Evolutionary conservation across 2,113 vertebrate genomes (phyloP), one percentile per base, ranked within the genome.

Genomic region (Triplophysa dalaica): DNA sequence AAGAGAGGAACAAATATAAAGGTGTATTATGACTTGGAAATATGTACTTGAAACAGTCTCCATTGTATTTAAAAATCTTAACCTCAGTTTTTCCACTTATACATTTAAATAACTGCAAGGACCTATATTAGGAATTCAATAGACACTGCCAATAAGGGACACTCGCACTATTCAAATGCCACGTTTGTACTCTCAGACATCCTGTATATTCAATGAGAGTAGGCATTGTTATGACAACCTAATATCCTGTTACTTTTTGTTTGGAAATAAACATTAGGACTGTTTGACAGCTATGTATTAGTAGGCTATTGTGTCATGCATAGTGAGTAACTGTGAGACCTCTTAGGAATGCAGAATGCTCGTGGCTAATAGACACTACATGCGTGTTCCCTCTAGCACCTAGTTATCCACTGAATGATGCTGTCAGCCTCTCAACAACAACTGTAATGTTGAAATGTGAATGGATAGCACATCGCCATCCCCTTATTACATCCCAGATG

Each of bases 111-210:
- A 24, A 26, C 58, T 63, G 8, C 3, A 4, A 19, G 61, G 21
- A 26, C 26, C 56, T 45, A 61, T 63, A 62, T 63, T 48, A 26
- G 45, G 58, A 19, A 10, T 62, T 62, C 38, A 70, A 48, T 19
- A 52, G 6, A 19, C 60, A 50, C 24, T 65, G 62, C 45, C 52
- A 76, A 52, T n/a, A n/a, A 45, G 41, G 26, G 58, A 75, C 41
- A 75, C 43, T 75, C 9, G 13, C 73, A 29, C 73, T 75, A 61
- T 75, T 75, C 73, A 45, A 75, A 17, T n/a, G 1, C n/a, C 58
- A n/a, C 29, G 17, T 56, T 19, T n/a, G 6, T 17, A 5, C 54
- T 61, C n/a, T 73, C 33, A 75, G 21, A 63, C 41, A 75, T 43
- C 72, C 58, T 63, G 38, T 75, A 63, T 29, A 62, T 62, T 74